Conservation (phyloP, 2,888 invertebrate species). For the Polyommatus icarus region DNA sequence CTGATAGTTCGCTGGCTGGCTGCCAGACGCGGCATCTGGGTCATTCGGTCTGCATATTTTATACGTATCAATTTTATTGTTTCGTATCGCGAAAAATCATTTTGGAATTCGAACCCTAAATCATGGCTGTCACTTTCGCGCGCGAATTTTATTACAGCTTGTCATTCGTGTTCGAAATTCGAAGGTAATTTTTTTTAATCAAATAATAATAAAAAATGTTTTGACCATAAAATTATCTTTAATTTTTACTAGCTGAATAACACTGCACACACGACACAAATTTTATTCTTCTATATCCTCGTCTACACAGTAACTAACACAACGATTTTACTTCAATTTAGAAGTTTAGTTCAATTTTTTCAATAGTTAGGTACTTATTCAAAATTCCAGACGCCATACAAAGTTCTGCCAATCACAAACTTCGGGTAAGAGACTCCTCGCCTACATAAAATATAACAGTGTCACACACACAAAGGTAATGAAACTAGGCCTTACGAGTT, state of each 20-base stretch:
- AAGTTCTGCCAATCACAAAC: too few relatives aligned
- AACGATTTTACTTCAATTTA: too few relatives aligned
- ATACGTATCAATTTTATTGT: constrained; percentile 48
- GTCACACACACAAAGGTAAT: too few relatives aligned
- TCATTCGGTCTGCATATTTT: constrained; percentile 56
- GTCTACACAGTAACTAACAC: too few relatives aligned
- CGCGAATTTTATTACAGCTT: background rate
- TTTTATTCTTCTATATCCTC: too few relatives aligned
- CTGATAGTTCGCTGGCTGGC: constrained; percentile 66
- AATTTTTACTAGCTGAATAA: background rate
- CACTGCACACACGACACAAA: too few relatives aligned
- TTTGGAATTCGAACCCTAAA: constrained; percentile 36
- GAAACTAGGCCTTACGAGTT: too few relatives aligned
- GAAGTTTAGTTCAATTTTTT: too few relatives aligned
- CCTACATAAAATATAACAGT: too few relatives aligned
- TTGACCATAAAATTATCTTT: background rate
- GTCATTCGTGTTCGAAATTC: background rate
- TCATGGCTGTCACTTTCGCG: constrained; percentile 22
- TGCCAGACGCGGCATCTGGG: constrained; percentile 68
- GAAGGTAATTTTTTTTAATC: background rate
- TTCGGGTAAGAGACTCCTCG: too few relatives aligned
- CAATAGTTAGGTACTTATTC: too few relatives aligned
- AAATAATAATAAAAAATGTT: background rate
- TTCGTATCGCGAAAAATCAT: constrained; percentile 42
- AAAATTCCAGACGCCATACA: too few relatives aligned